These are phyloP conservation scores for Platyscapa corneri DNA, from an alignment of 1,140 invertebrate species.

Conservation along the genomic window DNA sequence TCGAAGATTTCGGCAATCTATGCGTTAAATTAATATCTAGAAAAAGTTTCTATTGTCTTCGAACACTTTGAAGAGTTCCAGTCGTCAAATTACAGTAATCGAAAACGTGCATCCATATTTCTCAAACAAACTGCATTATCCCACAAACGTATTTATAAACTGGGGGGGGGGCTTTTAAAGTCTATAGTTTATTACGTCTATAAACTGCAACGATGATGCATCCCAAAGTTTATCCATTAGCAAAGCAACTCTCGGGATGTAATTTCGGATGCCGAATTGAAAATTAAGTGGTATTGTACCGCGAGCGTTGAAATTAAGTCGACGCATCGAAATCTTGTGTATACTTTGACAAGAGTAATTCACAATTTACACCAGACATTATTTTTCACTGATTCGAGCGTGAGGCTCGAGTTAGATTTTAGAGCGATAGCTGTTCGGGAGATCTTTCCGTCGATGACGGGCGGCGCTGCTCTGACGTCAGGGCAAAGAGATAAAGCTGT, in stretches of 20 bases:
- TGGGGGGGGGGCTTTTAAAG: no score
- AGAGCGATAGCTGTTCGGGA: neutral
- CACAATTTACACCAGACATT: neutral
- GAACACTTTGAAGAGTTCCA: no score
- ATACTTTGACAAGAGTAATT: neutral
- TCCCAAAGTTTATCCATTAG: neutral
- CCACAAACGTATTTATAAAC: no score
- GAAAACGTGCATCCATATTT: no score
- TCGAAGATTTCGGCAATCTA: no score
- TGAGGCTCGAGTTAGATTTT: neutral
- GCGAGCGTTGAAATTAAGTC: neutral
- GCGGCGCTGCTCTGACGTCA: slow-evolving; percentile 13
- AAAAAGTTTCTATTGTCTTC: no score
- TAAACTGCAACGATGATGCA: neutral
- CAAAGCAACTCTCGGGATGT: neutral
- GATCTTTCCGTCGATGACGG: neutral
- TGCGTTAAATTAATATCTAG: no score
- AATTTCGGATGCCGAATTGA: neutral
- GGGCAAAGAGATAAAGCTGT: slow-evolving; percentile 9
- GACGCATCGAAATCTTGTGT: neutral
- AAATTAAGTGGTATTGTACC: neutral
- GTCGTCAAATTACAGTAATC: no score
- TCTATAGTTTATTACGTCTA: no score
- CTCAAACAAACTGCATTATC: no score
- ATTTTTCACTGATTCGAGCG: neutral